phyloP scores from a whole-genome alignment of 2,888 invertebrate genomes.

The Metallyticus violacea region DNA sequence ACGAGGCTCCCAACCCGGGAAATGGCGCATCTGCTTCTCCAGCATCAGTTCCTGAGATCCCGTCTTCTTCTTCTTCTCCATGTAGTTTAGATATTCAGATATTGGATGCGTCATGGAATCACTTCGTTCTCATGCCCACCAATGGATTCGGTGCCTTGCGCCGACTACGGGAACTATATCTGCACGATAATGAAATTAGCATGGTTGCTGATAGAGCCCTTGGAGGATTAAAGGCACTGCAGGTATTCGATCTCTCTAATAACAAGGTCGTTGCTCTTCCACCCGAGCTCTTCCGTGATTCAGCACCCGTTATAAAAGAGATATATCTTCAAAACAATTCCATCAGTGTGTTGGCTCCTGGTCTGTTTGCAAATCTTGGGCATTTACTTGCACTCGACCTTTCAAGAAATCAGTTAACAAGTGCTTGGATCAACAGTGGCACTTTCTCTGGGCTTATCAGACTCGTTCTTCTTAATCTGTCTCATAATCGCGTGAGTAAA shows the following conservation, averaged over 20 bases:
- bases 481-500: conserved; percentile 77
- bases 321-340: conserved; percentile 90
- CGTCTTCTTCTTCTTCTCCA: conserved; percentile 41
- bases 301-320: conserved; percentile 76
- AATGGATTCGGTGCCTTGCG: conserved; percentile 78
- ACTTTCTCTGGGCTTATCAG: conserved; percentile 87
- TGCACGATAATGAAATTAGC: conserved; percentile 85
- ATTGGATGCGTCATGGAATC: conserved; percentile 80
- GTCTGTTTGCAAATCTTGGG: conserved; percentile 79
- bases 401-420: conserved; percentile 81
- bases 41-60: conserved; percentile 37
- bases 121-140: conserved; percentile 77
- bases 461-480: conserved; percentile 80
- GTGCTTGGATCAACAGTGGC: conserved; percentile 79
- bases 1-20: conserved; percentile 38
- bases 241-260: conserved; percentile 83
- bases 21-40: conserved; percentile 43
- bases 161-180: conserved; percentile 73
- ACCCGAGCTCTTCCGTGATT: conserved; percentile 78
- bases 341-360: conserved; percentile 79
- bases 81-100: conserved; percentile 80
- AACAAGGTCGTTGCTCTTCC: conserved; percentile 89
- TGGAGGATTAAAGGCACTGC: conserved; percentile 74
- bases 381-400: conserved; percentile 79
- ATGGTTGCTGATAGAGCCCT: conserved; percentile 84